Base-by-base conservation (phyloP, 2,888 invertebrate genomes). In the Perizoma flavofasciatum region DNA sequence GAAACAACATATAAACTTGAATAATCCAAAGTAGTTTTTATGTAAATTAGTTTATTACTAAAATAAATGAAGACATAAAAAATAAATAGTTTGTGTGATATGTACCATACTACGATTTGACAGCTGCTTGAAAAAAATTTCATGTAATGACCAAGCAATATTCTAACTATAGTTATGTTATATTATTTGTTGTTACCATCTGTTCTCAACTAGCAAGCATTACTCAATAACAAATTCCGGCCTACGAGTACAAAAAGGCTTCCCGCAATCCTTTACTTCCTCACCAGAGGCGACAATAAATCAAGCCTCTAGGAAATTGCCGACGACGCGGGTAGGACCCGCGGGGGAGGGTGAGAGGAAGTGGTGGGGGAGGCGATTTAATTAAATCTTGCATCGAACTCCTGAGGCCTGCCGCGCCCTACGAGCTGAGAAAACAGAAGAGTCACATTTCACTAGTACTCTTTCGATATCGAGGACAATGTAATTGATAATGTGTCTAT, bases 301-400 rank as follows among this genome's bases (percentile, higher is more conserved):
- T 93, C 93, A 93, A 88, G 86, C 81, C 86, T 77, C 78, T 80
- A 88, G 89, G 90, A 90, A 89, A 89, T 90, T 87, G 89, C 85
- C 85, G 88, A 81, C 85, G 85, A 82, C 61, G 62, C 54, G 82
- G 84, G 74, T 57, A 60, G 49, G 49, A 52, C 59, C 61, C 54
- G 51, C 50, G 51, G 57, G 40, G 59, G n/a, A 66, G 66, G 63
- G 61, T 67, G 68, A 66, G 70, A 67, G 65, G 71, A 64, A 70
- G 71, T 60, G 61, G 49, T 61, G 61, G 69, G 63, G 66, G 66
- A 91, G 88, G 86, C 86, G 89, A 93, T 93, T 93, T 93, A 93
- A 93, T 93, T 93, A 93, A 93, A 93, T 93, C 93, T 93, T 93
- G 91, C 92, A 92, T 92, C 92, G 92, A 93, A 92, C 91, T 92